These are phyloP conservation scores for Vanessa atalanta DNA, from an alignment of 1,140 invertebrate species.

Conservation along the genomic window DNA sequence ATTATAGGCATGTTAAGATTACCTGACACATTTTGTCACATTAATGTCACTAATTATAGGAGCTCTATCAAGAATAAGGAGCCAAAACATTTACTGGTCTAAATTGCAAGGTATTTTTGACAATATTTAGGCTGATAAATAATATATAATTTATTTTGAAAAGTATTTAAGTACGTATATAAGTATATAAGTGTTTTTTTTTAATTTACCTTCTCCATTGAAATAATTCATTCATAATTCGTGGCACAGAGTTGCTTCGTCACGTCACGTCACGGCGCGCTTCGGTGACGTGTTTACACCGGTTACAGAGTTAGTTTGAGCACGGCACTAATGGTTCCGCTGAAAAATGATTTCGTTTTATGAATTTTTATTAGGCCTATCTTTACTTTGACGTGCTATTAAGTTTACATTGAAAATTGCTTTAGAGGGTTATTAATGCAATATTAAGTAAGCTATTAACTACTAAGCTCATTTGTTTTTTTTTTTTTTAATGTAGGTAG, in stretches of 20 bases:
- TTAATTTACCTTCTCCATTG: constrained; percentile 1
- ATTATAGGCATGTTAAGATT: too few species aligned
- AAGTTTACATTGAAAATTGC: constrained; percentile 13
- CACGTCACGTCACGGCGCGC: constrained; percentile 43
- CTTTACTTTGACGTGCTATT: constrained; percentile 2
- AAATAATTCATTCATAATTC: not conserved
- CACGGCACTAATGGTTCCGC: constrained; percentile 37
- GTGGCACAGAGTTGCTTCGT: constrained; percentile 25
- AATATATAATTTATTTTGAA: too few species aligned
- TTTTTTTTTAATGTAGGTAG: too few species aligned
- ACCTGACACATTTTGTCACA: too few species aligned
- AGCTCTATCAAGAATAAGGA: too few species aligned
- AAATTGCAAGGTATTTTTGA: too few species aligned
- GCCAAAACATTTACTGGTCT: too few species aligned
- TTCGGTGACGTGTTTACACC: constrained; percentile 60
- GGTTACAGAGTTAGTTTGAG: constrained; percentile 38
- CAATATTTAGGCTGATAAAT: too few species aligned
- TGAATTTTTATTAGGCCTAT: constrained; percentile 27
- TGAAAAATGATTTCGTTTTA: constrained; percentile 50
- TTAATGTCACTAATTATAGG: too few species aligned
- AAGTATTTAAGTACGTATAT: too few species aligned
- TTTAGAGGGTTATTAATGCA: not conserved
- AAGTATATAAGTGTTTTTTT: not conserved
- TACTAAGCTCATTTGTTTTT: too few species aligned
- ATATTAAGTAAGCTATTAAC: not conserved